Percentiles rank a stretch among this genome's conserved stretches.
phyloP scores from a whole-genome alignment of 2,888 invertebrate species.

The Lottia scabra region DNA sequence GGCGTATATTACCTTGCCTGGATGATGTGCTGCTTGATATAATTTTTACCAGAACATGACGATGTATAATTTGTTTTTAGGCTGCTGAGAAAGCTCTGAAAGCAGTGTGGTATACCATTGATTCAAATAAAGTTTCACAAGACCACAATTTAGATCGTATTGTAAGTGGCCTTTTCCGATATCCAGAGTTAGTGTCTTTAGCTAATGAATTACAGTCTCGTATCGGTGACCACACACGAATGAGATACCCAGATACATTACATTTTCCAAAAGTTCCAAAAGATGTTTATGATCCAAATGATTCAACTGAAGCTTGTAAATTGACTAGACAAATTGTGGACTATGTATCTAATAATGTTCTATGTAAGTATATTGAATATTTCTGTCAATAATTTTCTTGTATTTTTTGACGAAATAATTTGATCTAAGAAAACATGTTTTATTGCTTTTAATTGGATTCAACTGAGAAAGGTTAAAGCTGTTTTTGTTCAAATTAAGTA shows the following conservation, averaged over 20 bases:
- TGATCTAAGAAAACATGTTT: too few species aligned
- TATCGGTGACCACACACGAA: constrained; percentile 9
- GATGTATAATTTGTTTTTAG: constrained; percentile 1
- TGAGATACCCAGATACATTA: constrained; percentile 16
- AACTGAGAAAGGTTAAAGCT: too few species aligned
- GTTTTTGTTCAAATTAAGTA: too few species aligned
- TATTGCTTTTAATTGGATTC: too few species aligned
- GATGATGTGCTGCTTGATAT: too few species aligned
- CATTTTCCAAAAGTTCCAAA: constrained; percentile 13
- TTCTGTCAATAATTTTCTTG: too few species aligned
- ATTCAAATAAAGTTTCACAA: neutral
- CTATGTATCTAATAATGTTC: neutral
- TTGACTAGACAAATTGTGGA: neutral
- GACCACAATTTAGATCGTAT: neutral
- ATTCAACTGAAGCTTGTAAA: neutral
- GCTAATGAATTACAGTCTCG: neutral
- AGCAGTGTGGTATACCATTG: constrained; percentile 6
- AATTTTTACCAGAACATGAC: too few species aligned
- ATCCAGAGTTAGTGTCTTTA: neutral
- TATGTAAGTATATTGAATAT: too few species aligned
- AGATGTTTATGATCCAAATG: neutral
- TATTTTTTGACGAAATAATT: too few species aligned
- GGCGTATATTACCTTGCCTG: too few species aligned
- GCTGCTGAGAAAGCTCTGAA: constrained; percentile 17
- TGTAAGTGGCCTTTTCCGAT: neutral